Evolutionary conservation across 1,140 invertebrate genomes (phyloP).

Genomic region (Druon quercuslanigerum): DNA sequence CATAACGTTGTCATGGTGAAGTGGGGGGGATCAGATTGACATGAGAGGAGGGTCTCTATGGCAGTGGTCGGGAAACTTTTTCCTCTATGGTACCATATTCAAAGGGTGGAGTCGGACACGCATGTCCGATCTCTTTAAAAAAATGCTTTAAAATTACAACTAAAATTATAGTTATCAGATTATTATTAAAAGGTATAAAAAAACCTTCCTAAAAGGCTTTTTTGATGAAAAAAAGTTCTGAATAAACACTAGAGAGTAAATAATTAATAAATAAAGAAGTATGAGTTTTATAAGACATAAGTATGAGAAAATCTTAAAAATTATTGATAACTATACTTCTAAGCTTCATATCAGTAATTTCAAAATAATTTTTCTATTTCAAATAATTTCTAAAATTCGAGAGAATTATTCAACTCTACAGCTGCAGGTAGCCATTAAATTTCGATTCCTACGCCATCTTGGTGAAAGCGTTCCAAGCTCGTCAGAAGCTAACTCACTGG

Average conservation of each 20-base stretch:
- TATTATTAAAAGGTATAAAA: neutral
- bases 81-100: neutral
- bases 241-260: too few relatives aligned
- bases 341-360: too few relatives aligned
- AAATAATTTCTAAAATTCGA: too few relatives aligned
- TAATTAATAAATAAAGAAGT: too few relatives aligned
- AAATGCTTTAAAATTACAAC: neutral
- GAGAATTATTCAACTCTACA: neutral
- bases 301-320: too few relatives aligned
- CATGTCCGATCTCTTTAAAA: neutral
- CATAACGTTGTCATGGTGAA: neutral
- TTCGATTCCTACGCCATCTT: neutral
- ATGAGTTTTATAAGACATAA: too few relatives aligned
- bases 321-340: too few relatives aligned
- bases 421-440: neutral
- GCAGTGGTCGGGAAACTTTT: too few relatives aligned
- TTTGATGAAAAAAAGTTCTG: too few relatives aligned
- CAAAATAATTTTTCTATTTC: too few relatives aligned
- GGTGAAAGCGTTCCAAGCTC: neutral
- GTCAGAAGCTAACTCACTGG: neutral
- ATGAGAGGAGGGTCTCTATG: conserved; percentile 18
- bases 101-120: conserved; percentile 3
- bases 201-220: neutral
- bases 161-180: neutral
- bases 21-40: conserved; percentile 1